phyloP scores from a whole-genome alignment of 2,797 vertebrate species.

The Salarias fasciatus region DNA sequence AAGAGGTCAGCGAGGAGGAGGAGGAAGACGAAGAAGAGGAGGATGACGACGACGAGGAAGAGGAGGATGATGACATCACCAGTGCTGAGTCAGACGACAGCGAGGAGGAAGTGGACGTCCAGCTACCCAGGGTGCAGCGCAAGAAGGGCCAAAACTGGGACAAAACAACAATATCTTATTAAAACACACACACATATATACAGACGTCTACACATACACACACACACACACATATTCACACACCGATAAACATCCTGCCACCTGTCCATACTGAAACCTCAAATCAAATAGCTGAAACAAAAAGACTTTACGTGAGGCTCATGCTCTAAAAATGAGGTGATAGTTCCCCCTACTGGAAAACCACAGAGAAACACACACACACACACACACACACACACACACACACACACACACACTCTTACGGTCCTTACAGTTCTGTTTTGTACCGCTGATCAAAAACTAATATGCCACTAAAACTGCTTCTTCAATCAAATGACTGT shows the following conservation, averaged over 20 bases:
- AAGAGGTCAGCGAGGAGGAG: slow-evolving; percentile 89
- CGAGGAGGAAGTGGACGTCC: slow-evolving; percentile 85
- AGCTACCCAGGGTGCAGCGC: slow-evolving; percentile 82
- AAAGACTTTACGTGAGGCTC: slow-evolving; percentile 60
- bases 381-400: slow-evolving; percentile 4
- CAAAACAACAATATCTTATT: slow-evolving; percentile 88
- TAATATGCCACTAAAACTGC: slow-evolving; percentile 45
- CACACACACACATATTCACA: no score
- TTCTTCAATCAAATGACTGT: slow-evolving; percentile 31
- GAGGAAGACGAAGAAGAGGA: slow-evolving; percentile 78
- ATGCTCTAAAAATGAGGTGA: slow-evolving; percentile 62
- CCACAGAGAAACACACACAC: slow-evolving; percentile 14
- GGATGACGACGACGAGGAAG: slow-evolving; percentile 73
- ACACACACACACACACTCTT: slow-evolving; percentile 23
- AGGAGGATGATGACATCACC: slow-evolving; percentile 89
- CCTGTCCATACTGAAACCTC: slow-evolving; percentile 38
- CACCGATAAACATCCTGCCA: no score
- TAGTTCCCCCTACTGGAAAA: slow-evolving; percentile 64
- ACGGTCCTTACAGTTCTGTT: no score
- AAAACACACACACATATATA: slow-evolving; percentile 62
- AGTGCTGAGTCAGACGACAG: slow-evolving; percentile 92
- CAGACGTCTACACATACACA: not conserved
- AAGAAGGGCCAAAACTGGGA: slow-evolving; percentile 90
- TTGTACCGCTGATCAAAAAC: slow-evolving; percentile 46
- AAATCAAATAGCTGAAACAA: slow-evolving; percentile 46